A percentile compares a stretch with the other conserved stretches of the same genome.
These are phyloP conservation scores for Gasterosteus aculeatus DNA, from an alignment of 2,113 vertebrate genomes.

Conservation along the genomic window DNA sequence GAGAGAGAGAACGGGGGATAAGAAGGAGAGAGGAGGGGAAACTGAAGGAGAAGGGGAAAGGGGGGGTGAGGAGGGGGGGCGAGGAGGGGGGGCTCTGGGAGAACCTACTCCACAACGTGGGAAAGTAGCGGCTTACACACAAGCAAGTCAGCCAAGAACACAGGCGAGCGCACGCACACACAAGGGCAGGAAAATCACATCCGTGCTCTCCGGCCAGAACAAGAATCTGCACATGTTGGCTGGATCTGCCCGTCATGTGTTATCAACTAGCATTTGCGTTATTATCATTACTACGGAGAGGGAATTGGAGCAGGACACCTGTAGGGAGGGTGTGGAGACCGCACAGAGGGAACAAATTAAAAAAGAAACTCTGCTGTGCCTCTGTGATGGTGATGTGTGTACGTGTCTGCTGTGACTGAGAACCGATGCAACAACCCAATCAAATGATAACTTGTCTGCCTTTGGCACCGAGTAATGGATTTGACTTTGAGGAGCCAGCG, in stretches of 20 bases:
- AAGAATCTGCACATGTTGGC: slow-evolving; percentile 63
- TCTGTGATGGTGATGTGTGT: slow-evolving; percentile 20
- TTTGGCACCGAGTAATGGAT: slow-evolving; percentile 53
- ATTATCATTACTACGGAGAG: slow-evolving; percentile 67
- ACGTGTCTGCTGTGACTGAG: slow-evolving; percentile 11
- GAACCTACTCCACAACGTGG: slow-evolving; percentile 77
- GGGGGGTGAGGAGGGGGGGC: slow-evolving; percentile 8
- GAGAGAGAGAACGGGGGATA: slow-evolving; percentile 13
- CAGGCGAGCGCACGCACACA: slow-evolving; percentile 49
- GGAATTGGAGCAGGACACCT: slow-evolving; percentile 74
- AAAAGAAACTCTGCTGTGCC: slow-evolving; percentile 7
- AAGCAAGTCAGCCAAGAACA: slow-evolving; percentile 66
- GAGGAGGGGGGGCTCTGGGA: slow-evolving; percentile 63
- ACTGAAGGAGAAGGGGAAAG: slow-evolving; percentile 19
- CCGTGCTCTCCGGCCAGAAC: slow-evolving; percentile 35
- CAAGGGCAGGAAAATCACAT: slow-evolving; percentile 45
- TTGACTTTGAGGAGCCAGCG: slow-evolving; percentile 53
- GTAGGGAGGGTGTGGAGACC: slow-evolving; percentile 63
- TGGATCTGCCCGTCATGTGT: slow-evolving; percentile 61
- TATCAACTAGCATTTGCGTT: slow-evolving; percentile 65
- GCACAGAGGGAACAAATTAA: slow-evolving; percentile 14
- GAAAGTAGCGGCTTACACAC: slow-evolving; percentile 81
- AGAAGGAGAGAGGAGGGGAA: slow-evolving; percentile 38
- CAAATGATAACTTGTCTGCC: slow-evolving; percentile 67
- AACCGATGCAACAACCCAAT: slow-evolving; percentile 52